Base-by-base conservation (phyloP, 2,797 vertebrate genomes). In the Cirrhinus molitorella region DNA sequence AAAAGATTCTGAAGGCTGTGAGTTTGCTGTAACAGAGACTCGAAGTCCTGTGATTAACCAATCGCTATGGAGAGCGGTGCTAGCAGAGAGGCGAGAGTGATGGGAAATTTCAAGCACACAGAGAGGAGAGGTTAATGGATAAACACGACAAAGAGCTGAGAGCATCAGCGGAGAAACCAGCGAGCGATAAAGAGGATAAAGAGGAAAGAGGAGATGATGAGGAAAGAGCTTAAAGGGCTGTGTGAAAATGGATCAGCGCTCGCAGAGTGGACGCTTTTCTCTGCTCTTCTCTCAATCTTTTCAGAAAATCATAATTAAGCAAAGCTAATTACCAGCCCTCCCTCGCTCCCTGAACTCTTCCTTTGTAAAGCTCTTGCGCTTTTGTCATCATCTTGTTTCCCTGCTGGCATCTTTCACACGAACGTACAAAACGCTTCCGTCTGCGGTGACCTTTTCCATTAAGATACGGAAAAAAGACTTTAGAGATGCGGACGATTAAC, bases 101-200 rank as follows among this genome's bases (percentile, higher is more conserved):
- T 79, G 80, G 74, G 80, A 45, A 73, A 77, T 65, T 37, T 74
- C 1, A 5, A 47, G 75, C 3, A n/a, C 40, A 57, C 61, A 59
- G 74, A 75, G 70, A 82, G 74, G 71, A 72, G 73, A 88, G 88
- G 88, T 87, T 88, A 88, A 88, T 88, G 88, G 88, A 87, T 70
- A 51, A 83, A 76, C 72, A 67, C 9, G 34, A 68, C 73, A 83
- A 76, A 83, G 72, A 68, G 63, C 81, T 77, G 73, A 68, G 34
- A 76, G 71, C 72, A 74, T 76, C 45, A 31, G 45, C 25, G 9
- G n/a, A 65, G 53, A 84, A 83, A 72, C 40, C 77, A 63, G 75
- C 45, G 43, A 67, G 43, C 66, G 47, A 74, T 66, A 70, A 79
- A 79, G 74, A 31, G 73, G 40, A 81, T 49, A 70, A 68, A 85